A percentile compares a stretch with the other conserved stretches of the same genome.
These are phyloP conservation scores for Montifringilla adamsi DNA, from an alignment of 2,113 vertebrate species.

Conservation along the genomic window DNA sequence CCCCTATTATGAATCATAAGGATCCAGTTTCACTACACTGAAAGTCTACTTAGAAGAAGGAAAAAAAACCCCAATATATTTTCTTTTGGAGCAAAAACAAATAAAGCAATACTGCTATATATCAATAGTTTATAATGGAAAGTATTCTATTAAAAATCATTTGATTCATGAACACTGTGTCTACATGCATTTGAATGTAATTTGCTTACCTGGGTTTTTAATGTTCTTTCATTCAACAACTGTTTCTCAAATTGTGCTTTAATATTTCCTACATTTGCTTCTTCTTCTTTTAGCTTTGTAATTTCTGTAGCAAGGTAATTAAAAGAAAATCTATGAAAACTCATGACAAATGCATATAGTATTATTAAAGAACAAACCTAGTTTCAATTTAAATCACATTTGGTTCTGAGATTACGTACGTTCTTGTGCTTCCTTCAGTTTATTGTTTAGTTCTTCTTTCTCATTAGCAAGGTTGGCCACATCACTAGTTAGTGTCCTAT, in stretches of 20 bases:
- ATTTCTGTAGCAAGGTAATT: constrained; percentile 75
- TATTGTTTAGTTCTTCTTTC: constrained; percentile 97
- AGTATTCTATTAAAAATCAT: background rate
- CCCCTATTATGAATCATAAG: background rate
- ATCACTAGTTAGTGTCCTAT: constrained; percentile 91
- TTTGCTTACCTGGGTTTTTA: constrained; percentile 89
- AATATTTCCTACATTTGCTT: constrained; percentile 81
- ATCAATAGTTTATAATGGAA: background rate
- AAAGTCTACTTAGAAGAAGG: background rate
- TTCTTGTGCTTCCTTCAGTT: constrained; percentile 87
- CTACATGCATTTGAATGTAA: background rate
- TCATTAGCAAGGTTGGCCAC: constrained; percentile 96
- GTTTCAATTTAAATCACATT: background rate
- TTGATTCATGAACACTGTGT: background rate
- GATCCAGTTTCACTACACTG: background rate
- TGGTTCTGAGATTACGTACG: constrained; percentile 73
- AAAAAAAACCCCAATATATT: background rate
- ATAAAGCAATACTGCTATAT: background rate
- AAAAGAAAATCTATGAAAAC: background rate
- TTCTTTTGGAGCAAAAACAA: background rate
- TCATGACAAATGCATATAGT: background rate
- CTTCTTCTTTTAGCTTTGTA: constrained; percentile 83
- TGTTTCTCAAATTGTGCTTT: constrained; percentile 92
- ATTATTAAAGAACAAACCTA: background rate
- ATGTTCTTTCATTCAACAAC: constrained; percentile 89